Base-by-base conservation (phyloP, 1,140 invertebrate species). In the Procambarus clarkii region DNA sequence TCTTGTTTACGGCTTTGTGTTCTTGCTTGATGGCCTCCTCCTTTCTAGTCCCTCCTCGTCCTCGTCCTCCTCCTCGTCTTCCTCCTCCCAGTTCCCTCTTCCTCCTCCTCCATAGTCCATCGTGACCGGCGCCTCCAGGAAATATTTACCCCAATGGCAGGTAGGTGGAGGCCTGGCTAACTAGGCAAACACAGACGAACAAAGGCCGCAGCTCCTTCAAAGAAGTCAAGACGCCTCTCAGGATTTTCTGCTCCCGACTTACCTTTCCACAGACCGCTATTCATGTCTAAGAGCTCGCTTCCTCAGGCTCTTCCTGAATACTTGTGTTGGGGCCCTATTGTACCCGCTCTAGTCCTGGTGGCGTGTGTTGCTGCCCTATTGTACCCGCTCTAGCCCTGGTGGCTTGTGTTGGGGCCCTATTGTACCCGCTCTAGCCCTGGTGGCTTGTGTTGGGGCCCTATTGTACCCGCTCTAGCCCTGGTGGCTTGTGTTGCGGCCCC, bases 231-330 rank as follows among this genome's bases (percentile, higher is more conserved):
- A 34, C 69, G 69, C 69, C 0, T 74, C 69, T 74, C n/a, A n/a
- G 69, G 21, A 74, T 74, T 74, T 74, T 34, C 69, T 74, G n/a
- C 69, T 64, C 9, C 18, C 60, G 69, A 74, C 69, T 24, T 74
- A 24, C n/a, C 69, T 74, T 74, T 24, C n/a, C n/a, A 74, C 4
- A 24, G 34, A 74, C 69, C 69, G 69, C 69, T 74, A 74, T 74
- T 74, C 69, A 74, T 24, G 69, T 74, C 69, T 74, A 74, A 74
- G 69, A 74, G 69, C n/a, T 24, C 4, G 69, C 69, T 74, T 74
- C 69, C 69, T 74, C 24, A 74, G 69, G 69, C 69, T 21, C 69
- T n/a, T 7, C 69, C 69, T 74, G n/a, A 7, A 74, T 74, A 74
- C 24, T 74, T 74, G 69, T 34, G n/a, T n/a, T n/a, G n/a, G n/a